phyloP scores from a whole-genome alignment of 2,113 vertebrate species.

The Pachycephala philippinensis region DNA sequence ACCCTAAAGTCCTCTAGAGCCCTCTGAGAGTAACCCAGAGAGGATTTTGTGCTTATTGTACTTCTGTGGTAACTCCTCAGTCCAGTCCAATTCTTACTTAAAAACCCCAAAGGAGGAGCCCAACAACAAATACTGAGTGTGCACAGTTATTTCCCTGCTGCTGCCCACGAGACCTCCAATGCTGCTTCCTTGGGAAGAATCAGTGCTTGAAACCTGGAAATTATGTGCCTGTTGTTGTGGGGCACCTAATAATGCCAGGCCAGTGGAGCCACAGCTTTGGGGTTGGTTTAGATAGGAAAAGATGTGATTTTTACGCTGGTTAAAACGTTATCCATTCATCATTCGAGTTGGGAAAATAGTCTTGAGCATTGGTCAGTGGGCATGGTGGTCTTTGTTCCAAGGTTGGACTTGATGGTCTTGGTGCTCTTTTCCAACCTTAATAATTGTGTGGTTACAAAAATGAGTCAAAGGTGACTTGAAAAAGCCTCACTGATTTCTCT shows the following conservation, averaged over 20 bases:
- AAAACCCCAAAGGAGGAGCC: neutral
- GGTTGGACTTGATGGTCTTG: neutral
- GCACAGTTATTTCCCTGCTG: neutral
- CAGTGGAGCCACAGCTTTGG: neutral
- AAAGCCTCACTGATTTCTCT: neutral
- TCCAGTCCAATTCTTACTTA: neutral
- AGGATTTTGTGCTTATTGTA: neutral
- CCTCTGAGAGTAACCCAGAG: neutral
- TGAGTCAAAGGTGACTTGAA: neutral
- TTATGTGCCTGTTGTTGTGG: neutral
- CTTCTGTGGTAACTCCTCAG: neutral
- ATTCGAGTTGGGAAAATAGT: neutral
- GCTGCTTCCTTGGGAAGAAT: neutral
- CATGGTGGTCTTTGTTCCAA: neutral
- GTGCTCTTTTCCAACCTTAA: neutral
- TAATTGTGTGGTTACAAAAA: neutral
- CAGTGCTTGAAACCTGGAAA: neutral
- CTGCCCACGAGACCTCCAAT: neutral
- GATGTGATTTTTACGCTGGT: fast-evolving
- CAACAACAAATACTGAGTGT: fast-evolving
- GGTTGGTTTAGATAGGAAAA: neutral
- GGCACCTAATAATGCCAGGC: neutral
- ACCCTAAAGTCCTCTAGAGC: fast-evolving
- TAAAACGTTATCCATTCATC: neutral
- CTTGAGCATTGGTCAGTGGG: neutral